phyloP scores from a whole-genome alignment of 92 coral and sea anemone species.

The Nematostella vectensis region DNA sequence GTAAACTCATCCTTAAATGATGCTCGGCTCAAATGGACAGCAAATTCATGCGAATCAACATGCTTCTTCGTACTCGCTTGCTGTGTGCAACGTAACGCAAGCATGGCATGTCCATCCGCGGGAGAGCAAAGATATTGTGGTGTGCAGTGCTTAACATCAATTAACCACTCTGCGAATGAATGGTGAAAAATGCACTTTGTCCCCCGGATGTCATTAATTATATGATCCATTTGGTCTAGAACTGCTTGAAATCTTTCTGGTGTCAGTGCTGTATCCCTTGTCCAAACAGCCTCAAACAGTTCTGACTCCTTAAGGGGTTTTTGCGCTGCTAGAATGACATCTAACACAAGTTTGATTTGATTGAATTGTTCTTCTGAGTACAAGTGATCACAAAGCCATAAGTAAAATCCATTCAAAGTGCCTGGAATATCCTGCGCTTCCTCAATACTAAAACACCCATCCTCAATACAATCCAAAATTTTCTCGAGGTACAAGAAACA shows the following conservation, averaged over 20 bases:
- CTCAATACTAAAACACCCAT: constrained; percentile 67
- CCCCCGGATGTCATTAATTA: constrained; percentile 43
- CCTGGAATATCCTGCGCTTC: constrained; percentile 93
- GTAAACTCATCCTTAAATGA: constrained; percentile 56
- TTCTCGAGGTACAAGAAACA: constrained; percentile 95
- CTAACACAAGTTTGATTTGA: constrained; percentile 62
- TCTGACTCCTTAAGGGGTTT: constrained; percentile 69
- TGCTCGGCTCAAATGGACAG: constrained; percentile 89
- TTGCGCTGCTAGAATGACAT: constrained; percentile 84
- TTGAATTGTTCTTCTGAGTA: constrained; percentile 77
- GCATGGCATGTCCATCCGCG: constrained; percentile 96
- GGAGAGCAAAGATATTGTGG: constrained; percentile 78
- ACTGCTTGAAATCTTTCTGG: constrained; percentile 43
- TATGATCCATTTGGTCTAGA: constrained; percentile 55
- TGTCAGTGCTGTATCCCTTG: constrained; percentile 48
- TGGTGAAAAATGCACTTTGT: constrained; percentile 79
- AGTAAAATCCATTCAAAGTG: constrained; percentile 84
- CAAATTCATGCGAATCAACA: constrained; percentile 69
- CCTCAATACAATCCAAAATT: constrained; percentile 74
- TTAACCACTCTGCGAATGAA: constrained; percentile 95
- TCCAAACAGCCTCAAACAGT: constrained; percentile 78
- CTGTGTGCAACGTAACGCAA: constrained; percentile 79
- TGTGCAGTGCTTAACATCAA: constrained; percentile 94
- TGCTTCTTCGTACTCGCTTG: constrained; percentile 64
- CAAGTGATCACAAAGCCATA: constrained; percentile 90